phyloP scores from a whole-genome alignment of 2,888 invertebrate genomes.

The Macaria liturata region DNA sequence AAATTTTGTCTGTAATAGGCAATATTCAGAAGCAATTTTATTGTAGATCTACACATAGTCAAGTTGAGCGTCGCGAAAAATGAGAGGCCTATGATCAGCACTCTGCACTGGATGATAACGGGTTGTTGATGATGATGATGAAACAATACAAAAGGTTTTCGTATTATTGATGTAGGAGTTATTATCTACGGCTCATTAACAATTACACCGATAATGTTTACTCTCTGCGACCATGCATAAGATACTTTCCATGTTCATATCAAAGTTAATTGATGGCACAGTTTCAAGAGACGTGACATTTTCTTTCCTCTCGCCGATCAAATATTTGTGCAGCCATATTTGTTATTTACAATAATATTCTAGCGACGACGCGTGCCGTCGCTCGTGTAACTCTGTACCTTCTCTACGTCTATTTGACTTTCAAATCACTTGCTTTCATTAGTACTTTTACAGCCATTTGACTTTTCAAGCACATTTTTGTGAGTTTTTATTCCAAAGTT shows the following conservation, averaged over 20 bases:
- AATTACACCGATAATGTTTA: not conserved
- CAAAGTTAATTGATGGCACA: constrained; percentile 19
- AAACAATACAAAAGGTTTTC: no score
- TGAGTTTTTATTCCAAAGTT: constrained; percentile 19
- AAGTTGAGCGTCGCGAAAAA: no score
- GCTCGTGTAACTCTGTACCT: constrained; percentile 23
- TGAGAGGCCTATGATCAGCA: no score
- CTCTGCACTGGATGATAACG: no score
- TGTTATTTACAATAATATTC: constrained; percentile 47
- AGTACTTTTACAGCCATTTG: constrained; percentile 35
- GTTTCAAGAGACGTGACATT: constrained; percentile 39
- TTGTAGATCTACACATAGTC: no score
- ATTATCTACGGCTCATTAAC: no score
- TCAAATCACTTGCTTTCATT: constrained; percentile 43
- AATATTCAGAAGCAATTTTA: no score
- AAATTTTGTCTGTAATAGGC: no score
- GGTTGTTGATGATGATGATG: no score
- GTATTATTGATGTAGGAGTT: no score
- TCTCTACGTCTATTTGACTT: constrained; percentile 46
- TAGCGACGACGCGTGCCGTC: constrained; percentile 51
- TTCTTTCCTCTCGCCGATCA: constrained; percentile 40
- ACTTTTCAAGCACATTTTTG: constrained; percentile 31
- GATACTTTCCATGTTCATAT: constrained; percentile 29
- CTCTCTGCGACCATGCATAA: not conserved
- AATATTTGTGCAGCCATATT: constrained; percentile 52